These are phyloP conservation scores for Sipha flava DNA, from an alignment of 1,140 invertebrate species.

Conservation along the genomic window DNA sequence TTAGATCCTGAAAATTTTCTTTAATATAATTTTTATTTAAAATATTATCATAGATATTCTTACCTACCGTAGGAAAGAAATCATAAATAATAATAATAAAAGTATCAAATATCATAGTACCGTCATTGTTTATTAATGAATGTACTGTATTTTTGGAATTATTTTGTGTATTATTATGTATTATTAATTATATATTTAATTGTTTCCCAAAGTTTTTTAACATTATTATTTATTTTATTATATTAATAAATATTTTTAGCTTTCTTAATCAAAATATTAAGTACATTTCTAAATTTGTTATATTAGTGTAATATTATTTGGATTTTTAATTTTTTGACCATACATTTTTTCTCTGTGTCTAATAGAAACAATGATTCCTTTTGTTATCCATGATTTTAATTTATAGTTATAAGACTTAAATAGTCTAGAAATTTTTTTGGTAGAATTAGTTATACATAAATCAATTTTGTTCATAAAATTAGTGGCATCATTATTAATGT, in stretches of 20 bases:
- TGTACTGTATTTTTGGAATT: no score
- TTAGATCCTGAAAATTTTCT: no score
- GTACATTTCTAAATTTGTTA: neutral
- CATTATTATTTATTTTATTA: neutral
- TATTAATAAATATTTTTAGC: neutral
- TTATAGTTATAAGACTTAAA: neutral
- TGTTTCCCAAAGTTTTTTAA: neutral
- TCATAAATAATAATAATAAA: no score
- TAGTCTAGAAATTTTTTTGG: neutral
- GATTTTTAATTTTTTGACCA: neutral
- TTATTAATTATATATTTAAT: no score
- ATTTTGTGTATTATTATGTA: no score
- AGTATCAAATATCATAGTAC: no score
- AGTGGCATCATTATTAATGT: neutral
- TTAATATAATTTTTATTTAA: no score
- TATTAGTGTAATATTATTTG: neutral
- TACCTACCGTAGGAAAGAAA: no score
- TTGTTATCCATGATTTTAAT: neutral
- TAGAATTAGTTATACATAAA: neutral
- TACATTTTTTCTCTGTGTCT: neutral
- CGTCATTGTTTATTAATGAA: no score
- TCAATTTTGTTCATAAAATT: neutral
- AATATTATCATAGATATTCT: no score
- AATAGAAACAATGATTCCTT: neutral
- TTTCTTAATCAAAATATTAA: slow-evolving; percentile 1